Evolutionary conservation across 2,797 vertebrate species (phyloP).

Genomic region (Schizopygopsis pylzovi): DNA sequence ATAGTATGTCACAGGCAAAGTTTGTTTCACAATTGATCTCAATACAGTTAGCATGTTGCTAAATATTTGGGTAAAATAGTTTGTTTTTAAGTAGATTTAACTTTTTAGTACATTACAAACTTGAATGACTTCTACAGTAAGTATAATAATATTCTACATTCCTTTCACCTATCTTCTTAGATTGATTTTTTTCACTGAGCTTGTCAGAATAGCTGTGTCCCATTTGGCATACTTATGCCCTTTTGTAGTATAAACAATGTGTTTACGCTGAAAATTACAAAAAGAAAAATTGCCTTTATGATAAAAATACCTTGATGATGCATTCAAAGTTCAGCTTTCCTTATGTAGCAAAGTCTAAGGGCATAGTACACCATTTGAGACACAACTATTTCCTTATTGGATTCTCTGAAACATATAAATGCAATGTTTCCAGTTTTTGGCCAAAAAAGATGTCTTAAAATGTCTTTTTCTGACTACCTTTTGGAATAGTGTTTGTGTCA

Average conservation of each 20-base stretch:
- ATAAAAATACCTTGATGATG: neutral
- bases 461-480: neutral
- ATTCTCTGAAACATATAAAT: neutral
- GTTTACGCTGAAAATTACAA: neutral
- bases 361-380: neutral
- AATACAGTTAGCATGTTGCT: neutral
- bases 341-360: too few species aligned
- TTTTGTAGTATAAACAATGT: neutral
- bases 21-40: neutral
- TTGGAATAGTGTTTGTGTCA: neutral
- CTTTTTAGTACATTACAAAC: neutral
- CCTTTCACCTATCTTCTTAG: neutral
- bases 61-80: neutral
- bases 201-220: neutral
- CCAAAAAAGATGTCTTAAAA: neutral
- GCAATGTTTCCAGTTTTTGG: neutral
- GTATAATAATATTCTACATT: neutral
- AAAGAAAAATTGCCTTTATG: neutral
- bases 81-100: neutral
- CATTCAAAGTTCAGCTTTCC: neutral
- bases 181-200: neutral
- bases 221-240: neutral
- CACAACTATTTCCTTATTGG: neutral
- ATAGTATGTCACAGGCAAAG: neutral
- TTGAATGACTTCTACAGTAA: neutral